These are phyloP conservation scores for Hydra vulgaris DNA, from an alignment of 30 jellyfish, hydroid and myxozoan genomes.

Conservation along the genomic window DNA sequence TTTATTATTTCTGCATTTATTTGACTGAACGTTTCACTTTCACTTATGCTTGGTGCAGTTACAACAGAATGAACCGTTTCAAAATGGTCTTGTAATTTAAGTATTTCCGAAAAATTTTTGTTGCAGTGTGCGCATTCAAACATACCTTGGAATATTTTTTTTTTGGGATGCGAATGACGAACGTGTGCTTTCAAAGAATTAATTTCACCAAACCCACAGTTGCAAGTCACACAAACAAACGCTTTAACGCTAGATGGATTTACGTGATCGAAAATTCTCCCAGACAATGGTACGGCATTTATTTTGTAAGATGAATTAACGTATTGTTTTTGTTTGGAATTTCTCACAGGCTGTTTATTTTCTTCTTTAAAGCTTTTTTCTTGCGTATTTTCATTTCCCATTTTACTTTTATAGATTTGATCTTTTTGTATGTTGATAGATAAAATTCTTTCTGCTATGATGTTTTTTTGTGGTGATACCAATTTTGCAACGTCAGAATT, in stretches of 20 bases:
- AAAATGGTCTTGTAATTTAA: conserved; percentile 43
- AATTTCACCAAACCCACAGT: conserved; percentile 76
- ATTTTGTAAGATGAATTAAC: neutral
- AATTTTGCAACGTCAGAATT: neutral
- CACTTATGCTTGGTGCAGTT: neutral
- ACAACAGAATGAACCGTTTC: neutral
- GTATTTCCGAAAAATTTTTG: conserved; percentile 29
- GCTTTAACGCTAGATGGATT: conserved; percentile 43
- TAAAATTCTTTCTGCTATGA: neutral
- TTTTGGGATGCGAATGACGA: conserved; percentile 91
- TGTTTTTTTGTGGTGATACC: neutral
- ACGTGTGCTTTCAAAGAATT: conserved; percentile 86
- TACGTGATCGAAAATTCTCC: conserved; percentile 15
- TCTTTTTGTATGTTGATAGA: neutral
- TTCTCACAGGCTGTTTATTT: neutral
- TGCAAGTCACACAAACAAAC: conserved; percentile 74
- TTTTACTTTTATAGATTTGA: too few species aligned
- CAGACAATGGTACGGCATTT: conserved; percentile 14
- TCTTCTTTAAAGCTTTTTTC: neutral
- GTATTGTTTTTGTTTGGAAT: neutral
- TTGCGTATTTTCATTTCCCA: neutral
- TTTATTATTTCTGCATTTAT: too few species aligned
- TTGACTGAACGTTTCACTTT: too few species aligned
- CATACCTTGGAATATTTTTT: conserved; percentile 46
- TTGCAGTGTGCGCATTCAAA: conserved; percentile 75